phyloP scores from a whole-genome alignment of 2,113 vertebrate species.

The Connochaetes taurinus region DNA sequence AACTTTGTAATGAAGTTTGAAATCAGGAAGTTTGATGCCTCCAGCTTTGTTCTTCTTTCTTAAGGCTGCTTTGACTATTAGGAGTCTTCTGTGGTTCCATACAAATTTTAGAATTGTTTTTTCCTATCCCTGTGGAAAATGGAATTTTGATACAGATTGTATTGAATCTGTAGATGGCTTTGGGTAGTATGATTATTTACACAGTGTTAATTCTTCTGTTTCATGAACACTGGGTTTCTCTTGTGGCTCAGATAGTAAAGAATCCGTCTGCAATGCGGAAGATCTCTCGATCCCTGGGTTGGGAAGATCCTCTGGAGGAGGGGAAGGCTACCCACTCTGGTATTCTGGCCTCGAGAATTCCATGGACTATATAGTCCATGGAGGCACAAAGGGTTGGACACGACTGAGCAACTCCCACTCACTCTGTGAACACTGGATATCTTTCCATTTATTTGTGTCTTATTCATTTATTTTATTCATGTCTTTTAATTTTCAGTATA shows the following conservation, averaged over 20 bases:
- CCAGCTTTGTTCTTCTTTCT: neutral
- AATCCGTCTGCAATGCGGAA: neutral
- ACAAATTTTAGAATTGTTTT: neutral
- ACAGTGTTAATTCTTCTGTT: neutral
- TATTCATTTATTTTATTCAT: neutral
- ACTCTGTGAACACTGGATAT: neutral
- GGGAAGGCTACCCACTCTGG: neutral
- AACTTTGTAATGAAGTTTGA: neutral
- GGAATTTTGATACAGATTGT: neutral
- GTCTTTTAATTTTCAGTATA: neutral
- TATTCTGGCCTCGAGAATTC: neutral
- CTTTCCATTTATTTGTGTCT: neutral
- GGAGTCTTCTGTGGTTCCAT: neutral
- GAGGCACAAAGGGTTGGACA: neutral
- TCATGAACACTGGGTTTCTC: neutral
- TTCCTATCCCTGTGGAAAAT: neutral
- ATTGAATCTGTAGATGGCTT: neutral
- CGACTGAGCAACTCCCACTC: neutral
- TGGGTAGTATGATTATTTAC: neutral
- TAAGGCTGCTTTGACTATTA: neutral
- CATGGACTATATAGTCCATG: neutral
- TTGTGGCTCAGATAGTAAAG: neutral
- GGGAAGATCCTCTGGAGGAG: neutral
- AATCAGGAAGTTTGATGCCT: neutral
- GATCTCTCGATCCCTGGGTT: fast-evolving